These are phyloP conservation scores for Ormyrus nitidulus DNA, from an alignment of 2,888 invertebrate genomes.

Conservation along the genomic window DNA sequence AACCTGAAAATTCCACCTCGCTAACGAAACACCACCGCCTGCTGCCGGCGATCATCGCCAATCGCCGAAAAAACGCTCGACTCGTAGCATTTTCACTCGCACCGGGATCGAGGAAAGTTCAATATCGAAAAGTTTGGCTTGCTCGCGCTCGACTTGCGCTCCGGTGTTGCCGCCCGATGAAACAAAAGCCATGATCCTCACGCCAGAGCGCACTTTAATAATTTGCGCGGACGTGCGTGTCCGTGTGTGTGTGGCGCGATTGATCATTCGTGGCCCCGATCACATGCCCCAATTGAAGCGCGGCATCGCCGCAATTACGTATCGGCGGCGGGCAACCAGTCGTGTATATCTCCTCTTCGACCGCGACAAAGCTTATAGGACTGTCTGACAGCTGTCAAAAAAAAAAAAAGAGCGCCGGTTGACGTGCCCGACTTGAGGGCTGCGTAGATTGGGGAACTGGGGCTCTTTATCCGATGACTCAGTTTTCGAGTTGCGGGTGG, in stretches of 20 bases:
- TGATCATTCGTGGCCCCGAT: neutral
- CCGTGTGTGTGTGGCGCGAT: too few relatives aligned
- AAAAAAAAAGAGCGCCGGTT: neutral
- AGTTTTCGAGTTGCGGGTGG: neutral
- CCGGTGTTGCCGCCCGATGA: neutral
- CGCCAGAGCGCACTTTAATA: conserved; percentile 26
- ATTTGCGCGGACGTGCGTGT: neutral
- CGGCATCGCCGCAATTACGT: neutral
- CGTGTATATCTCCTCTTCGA: neutral
- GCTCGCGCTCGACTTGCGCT: neutral
- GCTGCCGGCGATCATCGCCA: too few relatives aligned
- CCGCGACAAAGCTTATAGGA: neutral
- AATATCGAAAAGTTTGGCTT: too few relatives aligned
- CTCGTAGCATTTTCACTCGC: too few relatives aligned
- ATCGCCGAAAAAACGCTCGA: too few relatives aligned
- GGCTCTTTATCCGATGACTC: conserved; percentile 6
- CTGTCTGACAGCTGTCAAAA: conserved; percentile 25
- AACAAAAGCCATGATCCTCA: neutral
- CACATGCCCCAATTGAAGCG: conserved; percentile 15
- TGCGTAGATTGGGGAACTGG: neutral
- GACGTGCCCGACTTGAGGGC: neutral
- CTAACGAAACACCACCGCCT: too few relatives aligned
- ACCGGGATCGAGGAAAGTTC: too few relatives aligned
- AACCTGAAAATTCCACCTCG: too few relatives aligned
- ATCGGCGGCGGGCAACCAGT: neutral